Evolutionary conservation across 2,888 invertebrate species (phyloP), one percentile per base, ranked within the genome.

Genomic region (Lithophane socia): DNA sequence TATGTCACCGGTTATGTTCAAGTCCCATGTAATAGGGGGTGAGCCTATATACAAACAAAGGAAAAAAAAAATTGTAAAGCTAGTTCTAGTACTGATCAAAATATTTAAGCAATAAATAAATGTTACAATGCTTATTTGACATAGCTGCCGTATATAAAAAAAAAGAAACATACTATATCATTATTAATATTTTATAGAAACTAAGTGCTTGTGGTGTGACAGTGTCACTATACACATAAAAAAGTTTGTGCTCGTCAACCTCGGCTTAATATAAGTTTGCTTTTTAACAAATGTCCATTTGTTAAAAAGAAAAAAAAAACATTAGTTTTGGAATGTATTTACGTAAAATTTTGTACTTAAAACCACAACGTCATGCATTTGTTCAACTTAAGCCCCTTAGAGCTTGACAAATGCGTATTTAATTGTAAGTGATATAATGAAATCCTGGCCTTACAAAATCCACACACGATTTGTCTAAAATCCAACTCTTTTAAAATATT

Each of bases 361-460:
- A 52, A 52, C 49, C 18, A 18, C 0, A 18, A 18, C 8, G 18
- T 52, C 52, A 52, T 61, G 24, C 49, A 72, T 73, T n/a, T 44
- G 44, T 42, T 65, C 12, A 18, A 79, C 42, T 58, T 63, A 84
- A 68, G 10, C 60, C 18, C 49, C 47, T 24, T 7, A 18, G 1
- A 65, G 37, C 37, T 56, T 60, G 67, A 79, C 1, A 68, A 64
- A 71, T 79, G 42, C 4, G 21, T 64, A 18, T 60, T 67, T 60
- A 18, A n/a, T 58, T 56, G 7, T 37, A 18, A n/a, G 18, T 21
- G 5, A 67, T 66, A 65, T n/a, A 37, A 63, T 13, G 10, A 63
- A 73, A 58, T 61, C 24, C 52, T 13, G 5, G 21, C 8, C 66
- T 66, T 58, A n/a, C n/a, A 12, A 67, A 64, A 73, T 42, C 7